phyloP scores from a whole-genome alignment of 2,113 vertebrate species.

The Axis porcinus region DNA sequence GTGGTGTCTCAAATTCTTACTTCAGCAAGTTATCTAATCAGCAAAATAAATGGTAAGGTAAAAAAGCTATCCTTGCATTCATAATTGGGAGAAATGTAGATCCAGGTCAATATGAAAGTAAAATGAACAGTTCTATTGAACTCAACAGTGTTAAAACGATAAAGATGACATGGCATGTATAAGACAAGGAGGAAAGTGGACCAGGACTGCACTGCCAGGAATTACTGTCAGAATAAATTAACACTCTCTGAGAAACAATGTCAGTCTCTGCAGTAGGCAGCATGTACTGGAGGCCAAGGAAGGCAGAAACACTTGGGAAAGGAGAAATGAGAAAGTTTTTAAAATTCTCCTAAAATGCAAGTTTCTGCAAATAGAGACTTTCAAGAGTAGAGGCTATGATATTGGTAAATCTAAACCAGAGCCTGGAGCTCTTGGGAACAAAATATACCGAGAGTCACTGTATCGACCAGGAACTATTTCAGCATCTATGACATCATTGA shows the following conservation, averaged over 20 bases:
- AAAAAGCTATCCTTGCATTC: neutral
- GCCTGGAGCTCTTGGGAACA: conserved; percentile 27
- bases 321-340: conserved; percentile 70
- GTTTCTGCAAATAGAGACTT: conserved; percentile 65
- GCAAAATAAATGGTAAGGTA: neutral
- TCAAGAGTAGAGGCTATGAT: conserved; percentile 67
- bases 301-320: conserved; percentile 72
- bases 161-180: neutral
- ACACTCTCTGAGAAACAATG: conserved; percentile 19
- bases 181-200: neutral
- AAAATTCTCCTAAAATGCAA: conserved; percentile 69
- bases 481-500: conserved; percentile 19
- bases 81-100: neutral
- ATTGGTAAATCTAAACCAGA: conserved; percentile 71
- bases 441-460: neutral
- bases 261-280: conserved; percentile 53
- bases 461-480: neutral
- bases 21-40: neutral
- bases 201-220: neutral
- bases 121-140: neutral
- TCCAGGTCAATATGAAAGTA: neutral
- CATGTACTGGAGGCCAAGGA: conserved; percentile 64
- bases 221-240: neutral
- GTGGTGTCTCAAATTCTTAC: neutral
- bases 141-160: neutral